These are phyloP conservation scores for Agriopis leucophaearia DNA, from an alignment of 2,888 invertebrate genomes.

Conservation along the genomic window DNA sequence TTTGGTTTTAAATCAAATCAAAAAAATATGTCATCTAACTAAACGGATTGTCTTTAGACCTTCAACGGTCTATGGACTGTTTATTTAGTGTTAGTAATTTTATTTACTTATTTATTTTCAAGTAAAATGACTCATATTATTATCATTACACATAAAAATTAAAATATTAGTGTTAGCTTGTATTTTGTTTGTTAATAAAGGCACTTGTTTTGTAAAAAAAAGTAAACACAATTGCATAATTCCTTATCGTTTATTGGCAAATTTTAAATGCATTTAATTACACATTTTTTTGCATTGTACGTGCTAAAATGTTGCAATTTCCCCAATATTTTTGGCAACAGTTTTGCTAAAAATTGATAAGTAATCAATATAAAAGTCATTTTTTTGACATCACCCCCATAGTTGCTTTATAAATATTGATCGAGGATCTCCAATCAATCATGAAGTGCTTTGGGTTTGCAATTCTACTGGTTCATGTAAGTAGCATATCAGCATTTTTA, in stretches of 20 bases:
- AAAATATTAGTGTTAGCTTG: too few relatives aligned
- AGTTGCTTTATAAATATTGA: neutral
- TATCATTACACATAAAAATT: too few relatives aligned
- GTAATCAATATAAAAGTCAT: conserved; percentile 24
- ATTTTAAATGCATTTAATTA: neutral
- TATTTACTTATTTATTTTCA: too few relatives aligned
- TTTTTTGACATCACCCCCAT: conserved; percentile 15
- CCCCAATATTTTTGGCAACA: conserved; percentile 20
- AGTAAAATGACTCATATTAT: too few relatives aligned
- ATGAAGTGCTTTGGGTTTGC: conserved; percentile 23
- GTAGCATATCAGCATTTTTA: neutral
- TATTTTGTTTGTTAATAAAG: too few relatives aligned
- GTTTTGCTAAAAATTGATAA: conserved; percentile 25
- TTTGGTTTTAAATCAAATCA: too few relatives aligned
- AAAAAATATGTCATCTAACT: too few relatives aligned
- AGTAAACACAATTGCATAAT: too few relatives aligned
- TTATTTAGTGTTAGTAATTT: too few relatives aligned
- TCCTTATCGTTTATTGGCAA: neutral
- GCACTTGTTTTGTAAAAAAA: too few relatives aligned
- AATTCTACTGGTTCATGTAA: conserved; percentile 33
- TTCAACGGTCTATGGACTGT: too few relatives aligned
- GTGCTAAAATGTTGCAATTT: conserved; percentile 32
- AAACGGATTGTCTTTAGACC: too few relatives aligned
- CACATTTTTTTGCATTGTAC: conserved; percentile 6
- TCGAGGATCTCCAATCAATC: neutral